A percentile compares a stretch with the other conserved stretches of the same genome.
phyloP scores from a whole-genome alignment of 2,113 vertebrate species.

The Triplophysa tibetana region DNA sequence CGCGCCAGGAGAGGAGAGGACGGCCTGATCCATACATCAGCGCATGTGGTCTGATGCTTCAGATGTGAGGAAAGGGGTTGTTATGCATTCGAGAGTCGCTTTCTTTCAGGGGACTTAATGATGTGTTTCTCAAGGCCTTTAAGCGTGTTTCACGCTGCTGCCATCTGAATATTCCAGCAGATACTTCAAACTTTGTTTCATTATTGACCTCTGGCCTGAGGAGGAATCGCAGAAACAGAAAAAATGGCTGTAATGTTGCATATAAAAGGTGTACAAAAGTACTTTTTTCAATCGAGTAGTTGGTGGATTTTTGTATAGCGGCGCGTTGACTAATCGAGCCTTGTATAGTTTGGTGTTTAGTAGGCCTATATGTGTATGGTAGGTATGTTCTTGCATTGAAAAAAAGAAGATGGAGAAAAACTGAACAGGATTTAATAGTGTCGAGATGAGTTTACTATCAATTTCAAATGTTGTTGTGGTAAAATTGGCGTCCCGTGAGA shows the following conservation, averaged over 20 bases:
- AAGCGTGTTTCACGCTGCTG: constrained; percentile 2
- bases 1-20: constrained; percentile 21
- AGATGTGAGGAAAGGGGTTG: background rate
- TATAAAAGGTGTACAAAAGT: no score
- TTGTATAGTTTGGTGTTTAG: no score
- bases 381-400: no score
- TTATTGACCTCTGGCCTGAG: constrained; percentile 31
- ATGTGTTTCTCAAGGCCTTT: constrained; percentile 33
- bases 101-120: constrained; percentile 33
- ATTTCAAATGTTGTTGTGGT: background rate
- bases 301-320: no score
- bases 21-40: constrained; percentile 13
- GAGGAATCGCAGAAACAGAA: constrained; percentile 17
- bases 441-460: no score
- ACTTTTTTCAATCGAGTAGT: no score
- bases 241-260: constrained; percentile 4
- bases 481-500: no score
- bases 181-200: constrained; percentile 24
- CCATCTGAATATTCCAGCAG: constrained; percentile 24
- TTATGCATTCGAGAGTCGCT: constrained; percentile 20
- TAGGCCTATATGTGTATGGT: no score
- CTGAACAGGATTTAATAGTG: no score
- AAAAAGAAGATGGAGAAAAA: no score
- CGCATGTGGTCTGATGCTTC: background rate
- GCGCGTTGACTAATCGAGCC: no score